Evolutionary conservation across 2,113 vertebrate genomes (phyloP), one percentile per base, ranked within the genome.

Genomic region (Galeopterus variegatus): DNA sequence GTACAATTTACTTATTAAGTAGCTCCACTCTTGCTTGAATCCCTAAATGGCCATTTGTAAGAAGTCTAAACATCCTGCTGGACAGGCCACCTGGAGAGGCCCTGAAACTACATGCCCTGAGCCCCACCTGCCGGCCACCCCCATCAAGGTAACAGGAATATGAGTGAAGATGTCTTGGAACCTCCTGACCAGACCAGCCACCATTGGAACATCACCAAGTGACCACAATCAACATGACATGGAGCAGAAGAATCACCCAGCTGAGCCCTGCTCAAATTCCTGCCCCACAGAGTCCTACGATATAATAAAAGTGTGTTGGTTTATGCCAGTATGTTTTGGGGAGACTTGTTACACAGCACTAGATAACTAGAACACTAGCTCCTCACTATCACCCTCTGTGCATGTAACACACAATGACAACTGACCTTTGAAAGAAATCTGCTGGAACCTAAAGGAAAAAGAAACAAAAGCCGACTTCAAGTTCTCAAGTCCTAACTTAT

Each of bases 391-490:
- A 48, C 13, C 3, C 11, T 90, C 33, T 17, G 58, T 41, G 65
- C 50, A 48, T 33, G 23, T 82, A 72, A 93, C 28, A 26, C 60
- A 67, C 18, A 60, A 76, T 75, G 56, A 93, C 36, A 70, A 54
- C 0, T 62, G 50, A 94, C 76, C 11, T 65, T 56, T 77, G 77
- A 88, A 79, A 79, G 31, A 52, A 50, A 72, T 70, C 79, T 87
- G 11, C 60, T 92, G 31, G 58, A 36, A 6, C n/a, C 58, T 36
- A 28, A 75, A 76, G n/a, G 62, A 80, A 62, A 54, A 91, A 73
- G 67, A 93, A 95, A 81, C 6, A 92, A 31, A 94, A 67, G 28
- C 13, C 48, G 28, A 19, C n/a, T 75, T 84, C 41, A 86, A 26
- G 64, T 31, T 8, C 2, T 21, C 65, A 12, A 8, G 87, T 67